Evolutionary conservation across 1,140 invertebrate genomes (phyloP).

Genomic region (Hylaeus volcanicus): DNA sequence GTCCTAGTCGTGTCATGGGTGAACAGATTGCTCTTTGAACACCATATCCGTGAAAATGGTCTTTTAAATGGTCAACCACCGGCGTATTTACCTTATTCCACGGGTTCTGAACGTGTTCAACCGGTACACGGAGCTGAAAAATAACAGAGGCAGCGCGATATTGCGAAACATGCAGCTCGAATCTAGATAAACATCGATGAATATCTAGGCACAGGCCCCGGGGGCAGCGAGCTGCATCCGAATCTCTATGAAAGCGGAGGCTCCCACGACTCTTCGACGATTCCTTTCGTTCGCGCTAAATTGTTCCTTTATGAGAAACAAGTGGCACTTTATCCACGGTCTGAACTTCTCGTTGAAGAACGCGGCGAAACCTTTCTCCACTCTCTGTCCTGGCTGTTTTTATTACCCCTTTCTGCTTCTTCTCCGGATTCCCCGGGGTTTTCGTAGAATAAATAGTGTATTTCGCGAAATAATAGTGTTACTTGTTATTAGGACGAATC

Average conservation of each 20-base stretch:
- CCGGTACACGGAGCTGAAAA: constrained; percentile 23
- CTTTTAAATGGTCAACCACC: too few species aligned
- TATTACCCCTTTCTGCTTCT: too few species aligned
- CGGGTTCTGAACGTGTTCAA: background rate
- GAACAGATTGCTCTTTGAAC: too few species aligned
- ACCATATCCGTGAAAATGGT: too few species aligned
- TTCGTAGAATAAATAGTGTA: too few species aligned
- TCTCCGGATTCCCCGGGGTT: too few species aligned
- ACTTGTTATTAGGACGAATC: too few species aligned
- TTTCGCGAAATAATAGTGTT: too few species aligned
- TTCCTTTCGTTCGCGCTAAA: constrained; percentile 24
- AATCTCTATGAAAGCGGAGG: constrained; percentile 16
- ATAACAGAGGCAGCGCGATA: constrained; percentile 18
- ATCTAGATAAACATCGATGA: constrained; percentile 42
- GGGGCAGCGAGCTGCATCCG: constrained; percentile 6
- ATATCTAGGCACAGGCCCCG: constrained; percentile 6
- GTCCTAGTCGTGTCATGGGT: too few species aligned
- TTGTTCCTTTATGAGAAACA: constrained; percentile 57
- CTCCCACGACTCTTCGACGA: constrained; percentile 49
- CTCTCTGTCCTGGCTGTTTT: too few species aligned
- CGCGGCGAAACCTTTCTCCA: too few species aligned
- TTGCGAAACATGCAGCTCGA: constrained; percentile 48
- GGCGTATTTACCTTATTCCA: background rate
- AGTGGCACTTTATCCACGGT: constrained; percentile 1
- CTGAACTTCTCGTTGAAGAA: too few species aligned